Evolutionary conservation across 1,140 invertebrate species (phyloP), one percentile per base, ranked within the genome.

Genomic region (Muscidifurax raptorellus): DNA sequence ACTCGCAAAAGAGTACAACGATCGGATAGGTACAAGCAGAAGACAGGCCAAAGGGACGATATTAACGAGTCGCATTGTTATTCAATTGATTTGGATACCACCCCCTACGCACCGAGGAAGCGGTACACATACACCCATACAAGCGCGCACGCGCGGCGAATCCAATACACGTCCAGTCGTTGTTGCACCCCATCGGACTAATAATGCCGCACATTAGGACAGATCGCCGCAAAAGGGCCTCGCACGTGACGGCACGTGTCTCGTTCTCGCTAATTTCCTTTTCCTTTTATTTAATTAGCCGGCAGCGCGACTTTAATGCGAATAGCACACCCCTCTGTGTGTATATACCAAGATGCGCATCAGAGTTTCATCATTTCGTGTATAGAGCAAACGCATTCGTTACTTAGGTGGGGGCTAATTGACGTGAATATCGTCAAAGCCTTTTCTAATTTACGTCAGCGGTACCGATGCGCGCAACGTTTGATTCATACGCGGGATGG

Each of bases 211-310:
- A 88, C 89, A 87, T 85, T 87, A 90, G 86, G 86, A 84, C 59
- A 74, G 44, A 71, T 82, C 71, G 25, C 28, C 80, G 71, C 72
- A 64, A 72, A 80, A 86, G 85, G 85, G 79, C 76, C 84, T 30
- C 66, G 80, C 89, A 90, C 89, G 90, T 89, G 90, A n/a, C 87
- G 86, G 25, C 90, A 88, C 90, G 90, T 90, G 90, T 25, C 75
- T 84, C 89, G 76, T 28, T 88, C 88, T 87, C 83, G 85, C 83
- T 90, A 87, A 90, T 90, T 88, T 86, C 87, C 76, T 85, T 40
- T 40, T 87, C 88, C 89, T 91, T 91, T 92, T 90, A 92, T 92
- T 92, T 92, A 92, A 92, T 92, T 92, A 92, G 90, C 79, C 74
- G 74, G 66, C 78, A 3, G 32, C 9, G 12, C 78, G 59, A 67